Percentiles rank a stretch among this genome's conserved stretches.
These are phyloP conservation scores for Enteromius radiatus DNA, from an alignment of 2,797 vertebrate genomes.

Conservation along the genomic window DNA sequence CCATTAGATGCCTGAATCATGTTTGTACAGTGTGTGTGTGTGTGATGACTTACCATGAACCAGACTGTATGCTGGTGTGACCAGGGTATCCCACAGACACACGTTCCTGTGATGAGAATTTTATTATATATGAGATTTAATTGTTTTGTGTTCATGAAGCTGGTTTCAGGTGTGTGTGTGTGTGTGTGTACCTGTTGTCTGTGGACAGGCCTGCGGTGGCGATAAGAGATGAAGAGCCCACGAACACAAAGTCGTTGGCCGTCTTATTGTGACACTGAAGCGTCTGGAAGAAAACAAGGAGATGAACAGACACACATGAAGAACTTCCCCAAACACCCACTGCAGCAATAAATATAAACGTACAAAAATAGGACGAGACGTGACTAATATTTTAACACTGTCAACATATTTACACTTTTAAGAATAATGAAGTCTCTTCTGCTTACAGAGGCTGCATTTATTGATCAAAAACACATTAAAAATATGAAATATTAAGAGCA, in stretches of 20 bases:
- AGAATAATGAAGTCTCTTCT: no score
- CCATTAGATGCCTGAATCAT: not conserved
- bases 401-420: not conserved
- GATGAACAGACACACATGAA: not conserved
- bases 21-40: not conserved
- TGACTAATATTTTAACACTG: no score
- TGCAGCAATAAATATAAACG: not conserved
- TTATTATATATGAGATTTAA: not conserved
- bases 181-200: conserved; percentile 87
- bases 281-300: conserved; percentile 75
- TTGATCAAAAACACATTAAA: no score
- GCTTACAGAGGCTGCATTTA: no score
- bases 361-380: not conserved
- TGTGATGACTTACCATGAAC: conserved; percentile 85
- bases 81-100: conserved; percentile 97
- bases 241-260: conserved; percentile 95
- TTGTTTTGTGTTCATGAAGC: not conserved
- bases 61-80: conserved; percentile 88
- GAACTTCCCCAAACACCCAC: no score
- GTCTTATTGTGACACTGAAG: conserved; percentile 98
- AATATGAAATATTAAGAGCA: no score
- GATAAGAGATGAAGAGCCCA: conserved; percentile 95
- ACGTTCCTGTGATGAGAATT: conserved; percentile 84
- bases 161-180: not conserved
- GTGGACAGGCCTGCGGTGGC: conserved; percentile 94